Percentiles rank a stretch among this genome's conserved stretches.
These are phyloP conservation scores for Drosophila persimilis DNA, from an alignment of 1,140 invertebrate species.

Conservation along the genomic window DNA sequence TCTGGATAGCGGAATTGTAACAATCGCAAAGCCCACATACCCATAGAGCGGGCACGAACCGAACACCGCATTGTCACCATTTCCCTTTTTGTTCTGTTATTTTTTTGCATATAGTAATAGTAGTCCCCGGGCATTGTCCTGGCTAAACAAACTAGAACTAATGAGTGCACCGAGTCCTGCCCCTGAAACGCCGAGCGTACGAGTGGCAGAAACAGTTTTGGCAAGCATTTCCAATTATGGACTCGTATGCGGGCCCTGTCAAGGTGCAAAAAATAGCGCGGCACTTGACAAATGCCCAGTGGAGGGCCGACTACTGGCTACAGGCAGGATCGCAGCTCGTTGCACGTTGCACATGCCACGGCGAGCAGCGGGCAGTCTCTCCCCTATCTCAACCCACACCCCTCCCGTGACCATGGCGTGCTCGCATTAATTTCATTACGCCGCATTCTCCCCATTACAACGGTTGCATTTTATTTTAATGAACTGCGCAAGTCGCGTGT, in stretches of 20 bases:
- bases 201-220: slow-evolving; percentile 50
- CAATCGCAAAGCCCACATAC: slow-evolving; percentile 56
- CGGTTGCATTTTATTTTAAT: slow-evolving; percentile 71
- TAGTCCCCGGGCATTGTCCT: slow-evolving; percentile 36
- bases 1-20: background rate
- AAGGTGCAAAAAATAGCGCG: slow-evolving; percentile 77
- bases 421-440: slow-evolving; percentile 77
- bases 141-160: slow-evolving; percentile 76
- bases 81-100: slow-evolving; percentile 1
- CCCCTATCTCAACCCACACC: slow-evolving; percentile 15
- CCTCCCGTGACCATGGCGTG: slow-evolving; percentile 50
- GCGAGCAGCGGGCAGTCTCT: slow-evolving; percentile 71
- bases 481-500: slow-evolving; percentile 50
- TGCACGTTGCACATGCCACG: slow-evolving; percentile 48
- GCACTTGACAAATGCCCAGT: slow-evolving; percentile 61
- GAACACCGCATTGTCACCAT: slow-evolving; percentile 10
- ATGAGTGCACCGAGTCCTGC: slow-evolving; percentile 59
- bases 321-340: background rate
- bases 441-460: slow-evolving; percentile 72
- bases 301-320: slow-evolving; percentile 16
- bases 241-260: slow-evolving; percentile 54
- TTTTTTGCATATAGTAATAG: slow-evolving; percentile 29
- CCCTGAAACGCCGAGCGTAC: slow-evolving; percentile 26
- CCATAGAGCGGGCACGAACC: slow-evolving; percentile 59
- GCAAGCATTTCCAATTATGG: slow-evolving; percentile 74